These are phyloP conservation scores for Cylloceria caligata DNA, from an alignment of 2,888 invertebrate species.

Conservation along the genomic window DNA sequence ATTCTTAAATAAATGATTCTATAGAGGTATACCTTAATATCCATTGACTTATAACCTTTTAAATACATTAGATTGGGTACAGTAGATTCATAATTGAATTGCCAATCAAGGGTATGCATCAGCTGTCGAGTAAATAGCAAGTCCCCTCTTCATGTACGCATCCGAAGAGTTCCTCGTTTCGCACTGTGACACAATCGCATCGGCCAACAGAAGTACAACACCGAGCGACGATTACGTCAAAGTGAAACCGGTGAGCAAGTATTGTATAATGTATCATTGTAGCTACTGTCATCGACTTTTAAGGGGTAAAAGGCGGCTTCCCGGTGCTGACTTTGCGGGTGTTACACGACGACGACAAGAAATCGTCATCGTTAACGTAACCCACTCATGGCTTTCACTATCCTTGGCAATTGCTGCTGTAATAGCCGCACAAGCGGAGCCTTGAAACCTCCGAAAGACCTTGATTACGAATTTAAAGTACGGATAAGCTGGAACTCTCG, in stretches of 20 bases:
- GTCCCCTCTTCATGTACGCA: slow-evolving; percentile 51
- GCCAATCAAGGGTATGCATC: background rate
- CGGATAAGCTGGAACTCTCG: slow-evolving; percentile 60
- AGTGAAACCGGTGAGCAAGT: slow-evolving; percentile 73
- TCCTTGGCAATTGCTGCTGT: slow-evolving; percentile 73
- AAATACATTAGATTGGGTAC: background rate
- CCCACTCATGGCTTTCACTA: slow-evolving; percentile 73
- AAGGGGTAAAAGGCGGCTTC: slow-evolving; percentile 1
- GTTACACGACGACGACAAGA: slow-evolving; percentile 7
- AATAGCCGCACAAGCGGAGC: slow-evolving; percentile 65
- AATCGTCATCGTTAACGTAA: slow-evolving; percentile 18
- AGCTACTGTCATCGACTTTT: slow-evolving; percentile 33
- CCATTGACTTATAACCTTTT: background rate
- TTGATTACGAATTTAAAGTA: slow-evolving; percentile 74
- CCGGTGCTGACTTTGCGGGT: slow-evolving; percentile 32
- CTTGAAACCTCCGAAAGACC: slow-evolving; percentile 73
- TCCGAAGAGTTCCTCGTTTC: slow-evolving; percentile 34
- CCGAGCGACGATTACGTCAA: slow-evolving; percentile 74
- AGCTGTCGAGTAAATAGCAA: slow-evolving; percentile 16
- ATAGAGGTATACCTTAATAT: no score
- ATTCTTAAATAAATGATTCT: no score
- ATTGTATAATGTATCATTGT: slow-evolving; percentile 72
- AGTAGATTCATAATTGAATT: background rate
- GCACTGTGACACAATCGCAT: slow-evolving; percentile 62
- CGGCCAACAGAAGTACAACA: slow-evolving; percentile 42